Base-by-base conservation (phyloP, 2,888 invertebrate species). In the Drosophila buzzatii region DNA sequence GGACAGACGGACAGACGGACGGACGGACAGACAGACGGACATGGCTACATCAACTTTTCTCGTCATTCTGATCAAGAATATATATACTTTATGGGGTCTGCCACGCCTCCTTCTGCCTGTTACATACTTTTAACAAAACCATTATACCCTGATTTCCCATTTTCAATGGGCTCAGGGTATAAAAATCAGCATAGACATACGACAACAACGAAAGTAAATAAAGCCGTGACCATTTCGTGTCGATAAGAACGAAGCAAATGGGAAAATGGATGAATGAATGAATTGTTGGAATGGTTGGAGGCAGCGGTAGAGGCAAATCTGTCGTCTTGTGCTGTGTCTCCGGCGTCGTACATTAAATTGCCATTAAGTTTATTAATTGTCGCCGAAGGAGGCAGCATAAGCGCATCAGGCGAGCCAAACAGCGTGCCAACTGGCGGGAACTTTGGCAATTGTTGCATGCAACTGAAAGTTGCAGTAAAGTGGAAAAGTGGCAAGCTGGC, bases 361-460 rank as follows among this genome's bases (percentile, higher is more conserved):
- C 86, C 86, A 87, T 87, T 87, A 88, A 88, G 79, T 90, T 90
- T 87, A 87, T 90, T 87, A 90, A 87, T 90, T 90, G 87, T 81
- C 78, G 81, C 70, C 76, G 71, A 73, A 76, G 88, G 73, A 84
- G 82, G 72, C 80, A 73, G 47, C 55, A 51, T 74, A 81, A 70
- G 74, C 71, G 61, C 80, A 79, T 80, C 80, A 72, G 60, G 45
- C 39, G 39, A n/a, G 6, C 10, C 42, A 33, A 18, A 16, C 42
- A 8, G 23, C 18, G 39, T 2, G 20, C 14, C 53, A 53, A 27
- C 39, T 53, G 53, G 35, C 53, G 64, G 60, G 71, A 64, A 81
- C 60, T 64, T 52, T 55, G 52, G 85, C 82, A 87, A 87, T 87
- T 84, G 87, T 84, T 87, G 83, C 81, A 87, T 85, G 88, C 75